phyloP scores from a whole-genome alignment of 2,888 invertebrate species.

The Macaria notata region DNA sequence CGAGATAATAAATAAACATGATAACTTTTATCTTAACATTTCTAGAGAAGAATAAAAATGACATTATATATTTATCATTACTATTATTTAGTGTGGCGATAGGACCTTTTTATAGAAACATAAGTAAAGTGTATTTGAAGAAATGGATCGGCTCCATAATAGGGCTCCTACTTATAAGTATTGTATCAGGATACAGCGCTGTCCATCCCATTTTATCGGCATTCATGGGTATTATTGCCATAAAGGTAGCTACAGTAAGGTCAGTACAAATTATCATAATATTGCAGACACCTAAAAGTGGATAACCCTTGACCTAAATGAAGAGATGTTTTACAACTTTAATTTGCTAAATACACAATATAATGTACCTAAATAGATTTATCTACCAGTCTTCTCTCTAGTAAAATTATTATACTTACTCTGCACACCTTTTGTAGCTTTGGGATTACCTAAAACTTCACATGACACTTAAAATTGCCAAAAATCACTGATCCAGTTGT shows the following conservation, averaged over 20 bases:
- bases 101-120: constrained; percentile 85
- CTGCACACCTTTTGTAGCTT: no score
- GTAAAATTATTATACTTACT: no score
- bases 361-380: no score
- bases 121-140: constrained; percentile 56
- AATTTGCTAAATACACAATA: no score
- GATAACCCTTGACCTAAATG: no score
- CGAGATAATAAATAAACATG: background rate
- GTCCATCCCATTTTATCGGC: constrained; percentile 68
- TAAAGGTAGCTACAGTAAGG: constrained; percentile 64
- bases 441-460: no score
- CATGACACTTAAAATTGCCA: no score
- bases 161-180: constrained; percentile 60
- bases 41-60: constrained; percentile 85
- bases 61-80: constrained; percentile 87
- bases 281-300: no score
- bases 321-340: no score
- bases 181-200: constrained; percentile 67
- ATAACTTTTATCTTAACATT: constrained; percentile 50
- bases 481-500: no score
- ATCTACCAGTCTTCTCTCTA: no score
- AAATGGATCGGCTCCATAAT: constrained; percentile 81
- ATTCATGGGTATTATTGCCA: constrained; percentile 59
- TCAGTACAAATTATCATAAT: constrained; percentile 38
- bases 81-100: constrained; percentile 86